Conservation (phyloP, 2,113 vertebrate species). For the Ctenodactylus gundi region DNA sequence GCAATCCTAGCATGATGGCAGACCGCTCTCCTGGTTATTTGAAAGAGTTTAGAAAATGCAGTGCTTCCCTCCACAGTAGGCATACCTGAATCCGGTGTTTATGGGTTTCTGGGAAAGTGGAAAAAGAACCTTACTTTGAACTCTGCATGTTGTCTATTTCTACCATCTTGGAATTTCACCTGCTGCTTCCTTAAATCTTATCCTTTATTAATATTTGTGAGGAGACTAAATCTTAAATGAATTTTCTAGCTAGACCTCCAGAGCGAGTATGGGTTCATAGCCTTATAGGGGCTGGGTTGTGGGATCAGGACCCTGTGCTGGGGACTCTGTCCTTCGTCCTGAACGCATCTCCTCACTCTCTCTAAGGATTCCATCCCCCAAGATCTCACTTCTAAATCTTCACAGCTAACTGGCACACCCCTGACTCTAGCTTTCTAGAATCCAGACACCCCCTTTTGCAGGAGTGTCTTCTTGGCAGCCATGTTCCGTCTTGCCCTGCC, state of each 20-base stretch:
- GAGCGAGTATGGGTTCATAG: neutral
- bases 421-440: neutral
- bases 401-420: accelerated
- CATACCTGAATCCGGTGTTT: neutral
- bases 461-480: accelerated
- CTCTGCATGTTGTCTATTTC: neutral
- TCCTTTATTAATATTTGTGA: neutral
- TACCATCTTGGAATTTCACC: neutral
- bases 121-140: neutral
- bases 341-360: accelerated
- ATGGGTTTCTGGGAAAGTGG: neutral
- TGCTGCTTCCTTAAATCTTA: neutral
- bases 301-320: accelerated
- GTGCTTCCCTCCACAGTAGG: neutral
- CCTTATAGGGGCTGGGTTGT: accelerated
- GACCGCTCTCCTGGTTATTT: neutral
- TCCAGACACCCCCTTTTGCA: accelerated
- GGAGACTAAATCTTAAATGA: neutral
- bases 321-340: neutral
- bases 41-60: neutral
- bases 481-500: accelerated
- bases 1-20: neutral
- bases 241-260: neutral
- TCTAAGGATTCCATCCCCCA: accelerated
- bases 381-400: too few relatives aligned